Base-by-base conservation (phyloP, 2,888 invertebrate species). In the Alcis repandata region DNA sequence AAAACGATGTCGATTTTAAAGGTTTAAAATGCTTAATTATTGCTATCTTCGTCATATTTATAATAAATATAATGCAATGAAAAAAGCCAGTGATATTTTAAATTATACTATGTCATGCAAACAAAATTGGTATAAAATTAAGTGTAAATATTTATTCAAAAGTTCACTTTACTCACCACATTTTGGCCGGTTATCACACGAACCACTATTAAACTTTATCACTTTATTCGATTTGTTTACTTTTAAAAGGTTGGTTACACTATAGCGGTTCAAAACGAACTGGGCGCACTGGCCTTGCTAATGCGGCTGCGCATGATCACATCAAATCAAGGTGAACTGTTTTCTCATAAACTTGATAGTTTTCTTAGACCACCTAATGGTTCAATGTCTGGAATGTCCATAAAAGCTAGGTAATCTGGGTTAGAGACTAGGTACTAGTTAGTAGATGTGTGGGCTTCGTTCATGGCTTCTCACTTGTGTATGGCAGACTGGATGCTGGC, bases 321-420 rank as follows among this genome's bases (percentile, higher is more conserved):
- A 60, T 60, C 46, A 70, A 70, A 81, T 78, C 80, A 79, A 80
- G 82, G 79, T 72, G 68, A 79, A 73, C 73, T 70, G 48, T 57
- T 45, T 58, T 43, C 62, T 63, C 65, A 71, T 69, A 72, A 67
- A 76, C 74, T 48, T 72, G 73, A 67, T 74, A 61, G 62, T 62
- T 59, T 59, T 53, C 10, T 57, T 20, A 19, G 27, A 15, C 65
- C 68, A 69, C 67, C 66, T 49, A 66, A 62, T 70, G 64, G 63
- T 40, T 15, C n/a, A 41, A 8, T 8, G 17, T 41, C 17, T 41
- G 8, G 17, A 41, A 17, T 8, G n/a, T 27, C 2, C 40, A 4
- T 17, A n/a, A 36, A n/a, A 7, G 41, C 41, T n/a, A 17, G 41
- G 41, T 17, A 17, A 17, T n/a, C 13, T 19, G 19, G 10, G 2